A percentile compares a stretch with the other conserved stretches of the same genome.
Conservation (phyloP, 1,140 invertebrate species). For the Eufriesea mexicana region DNA sequence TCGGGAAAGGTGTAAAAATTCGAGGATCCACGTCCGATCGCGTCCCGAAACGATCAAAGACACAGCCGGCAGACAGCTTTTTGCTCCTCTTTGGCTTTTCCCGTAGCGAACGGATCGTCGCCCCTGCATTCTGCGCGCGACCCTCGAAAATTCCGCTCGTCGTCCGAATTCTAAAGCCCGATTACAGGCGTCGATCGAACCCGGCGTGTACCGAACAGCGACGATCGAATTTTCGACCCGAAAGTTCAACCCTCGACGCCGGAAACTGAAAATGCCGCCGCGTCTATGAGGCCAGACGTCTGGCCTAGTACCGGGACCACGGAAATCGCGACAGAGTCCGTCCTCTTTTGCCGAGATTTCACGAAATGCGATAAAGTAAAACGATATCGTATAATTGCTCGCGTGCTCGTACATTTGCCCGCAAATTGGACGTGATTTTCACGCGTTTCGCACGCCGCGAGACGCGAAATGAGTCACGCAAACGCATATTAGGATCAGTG, state of each 20-base stretch:
- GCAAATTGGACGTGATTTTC: constrained; percentile 1
- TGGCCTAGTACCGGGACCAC: no score
- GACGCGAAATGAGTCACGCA: constrained; percentile 28
- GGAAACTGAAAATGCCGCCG: background rate
- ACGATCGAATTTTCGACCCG: background rate
- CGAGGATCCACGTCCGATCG: background rate
- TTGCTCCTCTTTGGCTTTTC: constrained; percentile 36
- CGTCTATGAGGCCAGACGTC: no score
- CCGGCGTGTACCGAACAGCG: background rate
- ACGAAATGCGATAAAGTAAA: no score
- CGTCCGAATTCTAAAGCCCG: constrained; percentile 41
- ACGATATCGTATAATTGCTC: no score
- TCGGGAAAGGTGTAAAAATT: background rate
- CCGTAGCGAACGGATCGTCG: constrained; percentile 31
- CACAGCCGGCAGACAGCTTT: background rate
- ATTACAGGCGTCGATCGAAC: constrained; percentile 9
- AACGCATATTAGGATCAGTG: constrained; percentile 23
- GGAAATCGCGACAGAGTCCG: no score
- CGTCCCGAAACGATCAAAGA: background rate
- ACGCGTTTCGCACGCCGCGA: background rate
- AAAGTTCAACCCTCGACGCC: constrained; percentile 5
- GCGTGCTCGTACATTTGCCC: background rate
- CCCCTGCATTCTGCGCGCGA: constrained; percentile 37
- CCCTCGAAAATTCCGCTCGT: constrained; percentile 55
- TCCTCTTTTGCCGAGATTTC: no score